Percentiles rank a stretch among this genome's conserved stretches.
Conservation (phyloP, 2,888 invertebrate species). For the Dolichomitus sp. region DNA sequence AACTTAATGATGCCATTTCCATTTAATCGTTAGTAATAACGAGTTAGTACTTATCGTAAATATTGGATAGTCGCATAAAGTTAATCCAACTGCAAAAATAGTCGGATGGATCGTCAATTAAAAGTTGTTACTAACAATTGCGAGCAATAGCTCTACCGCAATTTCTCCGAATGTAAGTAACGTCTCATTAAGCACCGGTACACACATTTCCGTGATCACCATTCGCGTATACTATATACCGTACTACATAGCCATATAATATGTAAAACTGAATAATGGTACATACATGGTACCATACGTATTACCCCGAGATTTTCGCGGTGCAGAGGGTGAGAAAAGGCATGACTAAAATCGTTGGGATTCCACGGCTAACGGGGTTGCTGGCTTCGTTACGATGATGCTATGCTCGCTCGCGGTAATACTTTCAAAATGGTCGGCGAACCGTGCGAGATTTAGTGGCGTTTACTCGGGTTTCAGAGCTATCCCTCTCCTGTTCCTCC, state of each 20-base stretch:
- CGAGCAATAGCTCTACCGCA: too few relatives aligned
- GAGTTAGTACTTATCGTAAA: too few relatives aligned
- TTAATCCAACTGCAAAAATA: too few relatives aligned
- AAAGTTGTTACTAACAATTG: too few relatives aligned
- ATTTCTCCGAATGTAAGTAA: too few relatives aligned
- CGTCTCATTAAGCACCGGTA: too few relatives aligned
- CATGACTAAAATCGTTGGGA: conserved; percentile 40
- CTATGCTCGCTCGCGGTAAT: conserved; percentile 50
- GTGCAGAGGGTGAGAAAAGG: neutral
- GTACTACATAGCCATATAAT: neutral
- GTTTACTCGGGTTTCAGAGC: conserved; percentile 61
- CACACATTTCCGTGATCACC: neutral
- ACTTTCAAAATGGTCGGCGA: conserved; percentile 67
- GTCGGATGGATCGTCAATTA: too few relatives aligned
- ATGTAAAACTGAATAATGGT: conserved; percentile 2
- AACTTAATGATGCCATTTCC: too few relatives aligned
- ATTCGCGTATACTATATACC: too few relatives aligned
- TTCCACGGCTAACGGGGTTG: conserved; percentile 37
- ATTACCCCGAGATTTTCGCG: conserved; percentile 24
- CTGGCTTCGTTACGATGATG: conserved; percentile 54
- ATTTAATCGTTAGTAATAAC: too few relatives aligned
- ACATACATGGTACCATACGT: conserved; percentile 7
- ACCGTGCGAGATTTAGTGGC: conserved; percentile 66
- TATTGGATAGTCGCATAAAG: too few relatives aligned
- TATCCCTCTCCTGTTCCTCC: conserved; percentile 44